Conservation (phyloP, 2,797 vertebrate genomes). For the Gymnothorax reevesii region DNA sequence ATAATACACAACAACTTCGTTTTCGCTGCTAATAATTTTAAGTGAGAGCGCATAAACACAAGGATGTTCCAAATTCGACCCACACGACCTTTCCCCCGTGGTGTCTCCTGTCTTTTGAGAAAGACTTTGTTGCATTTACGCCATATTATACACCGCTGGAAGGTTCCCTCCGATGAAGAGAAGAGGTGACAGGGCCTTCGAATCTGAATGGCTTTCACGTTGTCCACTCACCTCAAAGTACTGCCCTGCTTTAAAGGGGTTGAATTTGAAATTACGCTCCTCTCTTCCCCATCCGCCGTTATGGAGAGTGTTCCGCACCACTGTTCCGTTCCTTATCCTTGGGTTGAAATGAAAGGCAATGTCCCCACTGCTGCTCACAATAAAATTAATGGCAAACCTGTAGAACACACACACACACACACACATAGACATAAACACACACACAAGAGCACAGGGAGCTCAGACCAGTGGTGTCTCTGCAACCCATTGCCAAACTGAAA, state of each 20-base stretch:
- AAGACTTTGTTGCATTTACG: no score
- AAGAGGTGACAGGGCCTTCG: no score
- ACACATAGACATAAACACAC: background rate
- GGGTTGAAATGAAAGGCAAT: conserved; percentile 76
- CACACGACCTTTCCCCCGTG: no score
- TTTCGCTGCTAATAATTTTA: no score
- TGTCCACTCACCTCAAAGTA: conserved; percentile 79
- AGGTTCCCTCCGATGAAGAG: no score
- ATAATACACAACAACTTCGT: no score
- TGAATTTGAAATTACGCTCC: conserved; percentile 66
- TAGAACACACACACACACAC: conserved; percentile 13
- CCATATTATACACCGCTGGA: no score
- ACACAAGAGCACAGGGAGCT: background rate
- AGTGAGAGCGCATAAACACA: no score
- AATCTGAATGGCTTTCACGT: background rate
- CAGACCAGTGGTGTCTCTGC: no score
- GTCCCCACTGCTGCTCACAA: conserved; percentile 61
- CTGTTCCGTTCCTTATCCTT: conserved; percentile 52
- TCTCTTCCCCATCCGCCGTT: conserved; percentile 75
- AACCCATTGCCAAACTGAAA: no score
- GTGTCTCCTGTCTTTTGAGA: no score
- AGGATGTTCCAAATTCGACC: no score
- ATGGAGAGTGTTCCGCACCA: conserved; percentile 77
- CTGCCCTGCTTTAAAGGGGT: conserved; percentile 77
- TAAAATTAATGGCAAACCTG: conserved; percentile 76